phyloP scores from a whole-genome alignment of 2,888 invertebrate genomes.

The Yponomeuta malinellus region DNA sequence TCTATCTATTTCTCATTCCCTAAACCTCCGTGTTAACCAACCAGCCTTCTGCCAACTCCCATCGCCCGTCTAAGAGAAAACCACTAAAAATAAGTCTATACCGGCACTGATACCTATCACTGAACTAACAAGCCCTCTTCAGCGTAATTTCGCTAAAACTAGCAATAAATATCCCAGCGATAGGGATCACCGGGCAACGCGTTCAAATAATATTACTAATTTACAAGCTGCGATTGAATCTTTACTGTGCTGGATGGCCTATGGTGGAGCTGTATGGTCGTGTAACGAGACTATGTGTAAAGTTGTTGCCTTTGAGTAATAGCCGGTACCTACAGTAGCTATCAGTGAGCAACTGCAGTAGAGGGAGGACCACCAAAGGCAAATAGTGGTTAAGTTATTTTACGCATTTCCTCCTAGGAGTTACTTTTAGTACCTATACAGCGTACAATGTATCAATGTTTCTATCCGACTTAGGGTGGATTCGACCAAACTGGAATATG shows the following conservation, averaged over 20 bases:
- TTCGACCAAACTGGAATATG: too few species aligned
- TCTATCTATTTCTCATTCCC: neutral
- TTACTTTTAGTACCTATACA: too few species aligned
- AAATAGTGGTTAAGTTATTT: too few species aligned
- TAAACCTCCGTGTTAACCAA: neutral
- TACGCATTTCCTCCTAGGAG: too few species aligned
- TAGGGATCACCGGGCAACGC: constrained; percentile 13
- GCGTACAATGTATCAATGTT: too few species aligned
- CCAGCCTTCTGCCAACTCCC: neutral
- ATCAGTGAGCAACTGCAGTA: too few species aligned
- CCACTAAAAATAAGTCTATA: constrained; percentile 13
- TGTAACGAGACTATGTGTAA: neutral
- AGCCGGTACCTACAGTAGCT: too few species aligned
- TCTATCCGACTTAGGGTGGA: too few species aligned
- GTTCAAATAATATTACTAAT: constrained; percentile 19
- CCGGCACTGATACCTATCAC: constrained; percentile 10
- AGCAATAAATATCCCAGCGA: constrained; percentile 12
- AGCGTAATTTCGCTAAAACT: constrained; percentile 12
- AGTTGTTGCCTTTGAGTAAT: neutral
- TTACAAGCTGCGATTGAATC: constrained; percentile 13
- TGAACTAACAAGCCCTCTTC: constrained; percentile 5
- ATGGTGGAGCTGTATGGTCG: neutral
- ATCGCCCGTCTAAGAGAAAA: neutral
- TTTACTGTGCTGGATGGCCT: constrained; percentile 10
- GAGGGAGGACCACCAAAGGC: too few species aligned